Evolutionary conservation across 64 coral and sea anemone species (phyloP), one percentile per base, ranked within the genome.

Genomic region (Stichodactyla mertensii): DNA sequence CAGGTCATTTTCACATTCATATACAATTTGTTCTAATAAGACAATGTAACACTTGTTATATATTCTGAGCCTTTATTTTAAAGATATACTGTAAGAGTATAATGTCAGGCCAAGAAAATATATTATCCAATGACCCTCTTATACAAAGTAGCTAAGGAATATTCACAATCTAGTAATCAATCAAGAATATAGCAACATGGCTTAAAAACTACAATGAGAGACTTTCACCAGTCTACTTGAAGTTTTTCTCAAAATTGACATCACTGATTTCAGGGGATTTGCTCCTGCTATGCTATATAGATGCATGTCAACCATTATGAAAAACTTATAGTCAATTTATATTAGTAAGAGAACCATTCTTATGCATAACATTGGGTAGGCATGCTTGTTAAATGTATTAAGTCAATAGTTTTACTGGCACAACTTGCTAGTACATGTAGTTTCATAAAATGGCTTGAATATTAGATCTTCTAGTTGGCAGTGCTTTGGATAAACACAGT

Each of bases 161-260:
- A 31, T 74, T 74, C 69, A 74, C 69, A 74, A 74, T 74, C 69
- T 74, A 74, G 69, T 45, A 74, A 26, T 74, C 12, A 74, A n/a
- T n/a, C n/a, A n/a, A n/a, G n/a, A n/a, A n/a, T 23, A 69, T 5
- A 69, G 64, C 64, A 69, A 69, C 19, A 74, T 12, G 69, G 1
- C 69, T 74, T 15, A 74, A 74, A 74, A 27, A 31, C 69, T 74
- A 31, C n/a, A 69, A 74, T 31, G 1, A 74, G 69, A 74, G 24
- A 74, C 69, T 27, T 26, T 31, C 24, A 74, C 69, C 24, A 27
- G 69, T 23, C 69, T 74, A 31, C 8, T 58, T 11, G 24, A 74
- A 74, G 69, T 74, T 74, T 74, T 74, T 74, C 69, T 74, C 69
- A 74, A 74, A 58, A 74, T 23, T 74, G 69, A 74, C 69, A 74